Evolutionary conservation across 2,797 vertebrate genomes (phyloP).

Genomic region (Myotis planiceps): DNA sequence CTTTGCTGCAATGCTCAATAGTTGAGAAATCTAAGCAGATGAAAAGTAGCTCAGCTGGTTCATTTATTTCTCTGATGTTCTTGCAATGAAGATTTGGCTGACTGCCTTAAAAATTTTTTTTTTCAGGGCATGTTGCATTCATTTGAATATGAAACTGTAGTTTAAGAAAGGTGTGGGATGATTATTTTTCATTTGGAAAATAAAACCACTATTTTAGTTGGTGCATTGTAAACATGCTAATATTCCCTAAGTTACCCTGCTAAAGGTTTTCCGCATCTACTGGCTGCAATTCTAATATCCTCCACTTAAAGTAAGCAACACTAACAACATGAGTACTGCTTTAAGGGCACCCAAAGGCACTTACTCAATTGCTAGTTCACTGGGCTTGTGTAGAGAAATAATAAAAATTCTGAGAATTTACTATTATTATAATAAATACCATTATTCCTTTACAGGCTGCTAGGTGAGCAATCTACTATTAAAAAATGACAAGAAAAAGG

Average conservation of each 20-base stretch:
- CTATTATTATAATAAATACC: not conserved
- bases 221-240: conserved; percentile 25
- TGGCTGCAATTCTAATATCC: conserved; percentile 56
- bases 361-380: conserved; percentile 17
- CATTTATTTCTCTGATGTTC: not conserved
- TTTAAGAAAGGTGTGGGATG: conserved; percentile 16
- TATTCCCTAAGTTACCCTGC: not conserved
- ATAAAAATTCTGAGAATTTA: not conserved
- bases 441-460: not conserved
- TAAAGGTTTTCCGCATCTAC: conserved; percentile 63
- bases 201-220: conserved; percentile 1
- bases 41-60: conserved; percentile 45
- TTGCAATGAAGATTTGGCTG: conserved; percentile 22
- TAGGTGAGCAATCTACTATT: not conserved
- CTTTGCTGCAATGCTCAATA: conserved; percentile 3
- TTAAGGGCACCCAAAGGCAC: not conserved
- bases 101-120: not conserved
- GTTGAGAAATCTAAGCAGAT: conserved; percentile 66
- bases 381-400: not conserved
- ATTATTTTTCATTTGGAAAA: conserved; percentile 55
- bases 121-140: conserved; percentile 13
- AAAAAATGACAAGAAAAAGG: not conserved
- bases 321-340: not conserved
- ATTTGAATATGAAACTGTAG: not conserved
- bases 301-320: conserved; percentile 47